Evolutionary conservation across 2,888 invertebrate species (phyloP), one percentile per base, ranked within the genome.

Genomic region (Electrophaes corylata): DNA sequence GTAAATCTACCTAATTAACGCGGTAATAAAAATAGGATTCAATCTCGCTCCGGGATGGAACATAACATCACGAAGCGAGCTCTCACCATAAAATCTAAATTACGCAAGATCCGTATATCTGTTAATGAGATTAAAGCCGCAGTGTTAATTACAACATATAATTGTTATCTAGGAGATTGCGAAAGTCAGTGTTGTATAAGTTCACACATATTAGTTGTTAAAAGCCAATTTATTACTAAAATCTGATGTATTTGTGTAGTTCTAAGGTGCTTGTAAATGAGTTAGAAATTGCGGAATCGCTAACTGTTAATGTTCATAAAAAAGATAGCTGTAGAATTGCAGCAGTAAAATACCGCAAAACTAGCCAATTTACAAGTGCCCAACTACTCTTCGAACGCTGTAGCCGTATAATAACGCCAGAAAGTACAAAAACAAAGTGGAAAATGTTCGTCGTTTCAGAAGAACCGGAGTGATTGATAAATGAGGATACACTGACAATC

Each of bases 121-220:
- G 33, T 48, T 56, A 49, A 18, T 50, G 61, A 69, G 63, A 64
- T 50, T 66, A 65, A 57, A 62, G 62, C 60, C 12, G 37, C 48
- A 55, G 64, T 65, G 67, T 72, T 71, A 72, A 64, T 62, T 61
- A 66, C 69, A 63, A 70, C 20, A 64, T 66, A 57, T 6, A 55
- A 41, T 59, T 64, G 61, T 65, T 65, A 66, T 59, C 56, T 58
- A 62, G 41, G 57, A 61, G 70, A 63, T 65, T 55, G 70, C 72
- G 48, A 41, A 69, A 65, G 47, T 74, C 67, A 70, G 48, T 66
- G 37, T 65, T 61, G 60, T 29, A 57, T 65, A 41, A 45, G 49
- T 62, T 51, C 33, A 60, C 54, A 51, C 40, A 46, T 26, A 44
- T 59, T 50, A 50, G 14, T 46, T 49, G 40, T 35, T 48, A 35